Conservation (phyloP, 2,113 vertebrate species). For the Plestiodon gilberti region DNA sequence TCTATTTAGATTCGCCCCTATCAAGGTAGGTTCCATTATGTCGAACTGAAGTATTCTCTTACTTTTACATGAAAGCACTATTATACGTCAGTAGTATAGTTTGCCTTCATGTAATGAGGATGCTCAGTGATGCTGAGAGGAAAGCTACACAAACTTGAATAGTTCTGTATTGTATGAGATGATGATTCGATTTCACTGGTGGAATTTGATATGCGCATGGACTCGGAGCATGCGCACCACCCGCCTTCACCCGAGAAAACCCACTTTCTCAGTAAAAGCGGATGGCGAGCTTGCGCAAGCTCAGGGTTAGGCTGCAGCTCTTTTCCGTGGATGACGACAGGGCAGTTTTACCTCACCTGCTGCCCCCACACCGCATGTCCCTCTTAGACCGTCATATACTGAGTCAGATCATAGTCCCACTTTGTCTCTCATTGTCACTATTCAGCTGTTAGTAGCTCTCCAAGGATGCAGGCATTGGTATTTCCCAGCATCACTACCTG, state of each 20-base stretch:
- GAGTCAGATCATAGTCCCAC: neutral
- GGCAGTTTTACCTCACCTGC: too few species aligned
- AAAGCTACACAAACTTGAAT: slow-evolving; percentile 12
- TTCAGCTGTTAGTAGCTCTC: neutral
- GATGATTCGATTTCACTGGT: neutral
- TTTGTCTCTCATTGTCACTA: neutral
- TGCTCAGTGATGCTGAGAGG: neutral
- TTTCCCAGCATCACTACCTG: neutral
- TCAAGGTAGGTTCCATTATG: neutral
- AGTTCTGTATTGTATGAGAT: neutral
- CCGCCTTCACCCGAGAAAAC: too few species aligned
- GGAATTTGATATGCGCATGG: neutral
- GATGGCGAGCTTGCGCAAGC: too few species aligned
- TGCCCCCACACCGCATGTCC: too few species aligned
- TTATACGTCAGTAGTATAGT: too few species aligned
- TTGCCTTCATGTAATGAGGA: neutral
- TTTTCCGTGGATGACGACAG: too few species aligned
- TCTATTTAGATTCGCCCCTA: slow-evolving; percentile 27
- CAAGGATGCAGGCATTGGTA: neutral
- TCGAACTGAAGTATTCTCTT: slow-evolving; percentile 16
- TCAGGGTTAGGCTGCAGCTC: too few species aligned
- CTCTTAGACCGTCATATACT: too few species aligned
- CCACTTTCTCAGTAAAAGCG: too few species aligned
- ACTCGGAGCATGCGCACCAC: too few species aligned
- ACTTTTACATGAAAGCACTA: neutral